Conservation (phyloP, 2,888 invertebrate genomes). For the Mimumesa dahlbomi region DNA sequence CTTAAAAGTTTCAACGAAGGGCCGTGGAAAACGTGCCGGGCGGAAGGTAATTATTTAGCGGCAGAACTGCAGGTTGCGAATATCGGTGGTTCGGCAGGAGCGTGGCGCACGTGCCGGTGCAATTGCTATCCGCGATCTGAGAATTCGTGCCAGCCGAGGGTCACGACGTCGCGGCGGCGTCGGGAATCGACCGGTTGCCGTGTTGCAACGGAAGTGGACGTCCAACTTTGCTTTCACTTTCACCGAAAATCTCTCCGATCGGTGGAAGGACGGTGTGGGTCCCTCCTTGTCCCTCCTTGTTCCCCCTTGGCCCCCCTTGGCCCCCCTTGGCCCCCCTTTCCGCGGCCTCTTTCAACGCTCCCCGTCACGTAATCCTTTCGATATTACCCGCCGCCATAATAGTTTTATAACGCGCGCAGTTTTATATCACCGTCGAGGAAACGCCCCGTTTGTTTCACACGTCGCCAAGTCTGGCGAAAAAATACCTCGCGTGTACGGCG, state of each 20-base stretch:
- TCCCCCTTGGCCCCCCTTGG: neutral
- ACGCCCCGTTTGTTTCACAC: too few species aligned
- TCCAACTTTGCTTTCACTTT: conserved; percentile 47
- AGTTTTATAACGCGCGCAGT: neutral
- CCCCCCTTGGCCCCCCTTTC: neutral
- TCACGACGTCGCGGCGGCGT: neutral
- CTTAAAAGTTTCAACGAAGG: too few species aligned
- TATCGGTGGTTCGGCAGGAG: too few species aligned
- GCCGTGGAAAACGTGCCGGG: too few species aligned
- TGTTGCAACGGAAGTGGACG: neutral
- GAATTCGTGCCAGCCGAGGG: neutral
- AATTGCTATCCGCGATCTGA: too few species aligned
- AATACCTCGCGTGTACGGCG: too few species aligned
- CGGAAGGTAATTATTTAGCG: neutral
- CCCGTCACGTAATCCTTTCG: conserved; percentile 21
- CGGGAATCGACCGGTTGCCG: neutral
- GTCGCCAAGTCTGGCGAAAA: too few species aligned
- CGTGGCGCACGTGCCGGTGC: too few species aligned
- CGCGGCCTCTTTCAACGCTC: neutral
- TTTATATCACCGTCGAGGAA: too few species aligned
- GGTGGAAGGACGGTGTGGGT: neutral
- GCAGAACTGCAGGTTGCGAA: neutral
- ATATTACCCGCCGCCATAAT: neutral
- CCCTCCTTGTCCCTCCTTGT: neutral
- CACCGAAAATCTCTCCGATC: conserved; percentile 47